phyloP scores from a whole-genome alignment of 92 coral and sea anemone genomes.

The Bergia sp. region DNA sequence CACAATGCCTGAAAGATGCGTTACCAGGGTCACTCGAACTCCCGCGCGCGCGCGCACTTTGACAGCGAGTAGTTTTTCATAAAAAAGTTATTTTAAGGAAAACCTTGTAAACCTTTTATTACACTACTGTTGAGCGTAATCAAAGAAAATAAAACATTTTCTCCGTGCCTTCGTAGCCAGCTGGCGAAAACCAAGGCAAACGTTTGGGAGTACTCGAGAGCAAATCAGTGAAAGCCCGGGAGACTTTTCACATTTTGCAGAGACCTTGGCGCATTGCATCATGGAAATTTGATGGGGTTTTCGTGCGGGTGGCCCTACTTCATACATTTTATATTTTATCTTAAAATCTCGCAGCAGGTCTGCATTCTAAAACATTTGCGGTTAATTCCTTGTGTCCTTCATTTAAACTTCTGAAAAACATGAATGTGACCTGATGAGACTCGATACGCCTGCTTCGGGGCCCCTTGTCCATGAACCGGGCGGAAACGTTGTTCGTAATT shows the following conservation, averaged over 20 bases:
- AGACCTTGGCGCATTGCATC: neutral
- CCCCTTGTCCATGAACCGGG: neutral
- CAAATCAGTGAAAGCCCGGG: neutral
- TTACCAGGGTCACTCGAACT: slow-evolving; percentile 6
- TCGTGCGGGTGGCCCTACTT: neutral
- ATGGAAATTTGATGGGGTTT: neutral
- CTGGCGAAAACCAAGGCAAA: neutral
- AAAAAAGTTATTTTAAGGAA: neutral
- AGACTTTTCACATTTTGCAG: too few relatives aligned
- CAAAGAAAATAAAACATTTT: too few relatives aligned
- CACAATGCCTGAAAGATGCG: slow-evolving; percentile 6
- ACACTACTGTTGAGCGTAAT: neutral
- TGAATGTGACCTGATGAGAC: slow-evolving; percentile 4
- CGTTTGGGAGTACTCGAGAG: neutral
- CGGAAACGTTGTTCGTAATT: too few relatives aligned
- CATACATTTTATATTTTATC: neutral
- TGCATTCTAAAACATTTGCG: neutral
- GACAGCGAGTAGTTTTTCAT: neutral
- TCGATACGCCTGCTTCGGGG: neutral
- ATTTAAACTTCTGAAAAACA: neutral
- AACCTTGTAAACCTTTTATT: neutral
- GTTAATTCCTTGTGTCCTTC: slow-evolving; percentile 3
- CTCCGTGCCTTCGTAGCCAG: neutral
- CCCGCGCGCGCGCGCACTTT: slow-evolving; percentile 2
- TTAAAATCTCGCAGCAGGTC: neutral